A percentile compares a stretch with the other conserved stretches of the same genome.
These are phyloP conservation scores for Ceraclea dissimilis DNA, from an alignment of 2,888 invertebrate genomes.

Conservation along the genomic window DNA sequence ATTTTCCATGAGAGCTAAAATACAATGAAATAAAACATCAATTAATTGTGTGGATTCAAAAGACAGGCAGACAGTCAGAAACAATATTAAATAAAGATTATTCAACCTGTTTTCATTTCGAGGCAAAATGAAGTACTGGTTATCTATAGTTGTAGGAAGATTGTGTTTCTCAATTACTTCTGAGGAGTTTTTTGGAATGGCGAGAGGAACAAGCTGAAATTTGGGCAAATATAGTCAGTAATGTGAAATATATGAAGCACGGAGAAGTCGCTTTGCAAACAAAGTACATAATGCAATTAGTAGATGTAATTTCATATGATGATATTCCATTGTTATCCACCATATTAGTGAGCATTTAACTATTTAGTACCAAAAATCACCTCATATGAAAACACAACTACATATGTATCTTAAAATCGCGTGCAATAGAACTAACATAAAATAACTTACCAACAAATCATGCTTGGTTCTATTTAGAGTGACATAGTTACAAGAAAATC, in stretches of 20 bases:
- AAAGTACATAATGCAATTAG: not conserved
- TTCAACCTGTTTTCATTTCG: not conserved
- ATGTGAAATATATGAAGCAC: too few species aligned
- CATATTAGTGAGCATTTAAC: too few species aligned
- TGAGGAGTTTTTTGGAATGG: slow-evolving; percentile 7
- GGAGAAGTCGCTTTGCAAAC: not conserved
- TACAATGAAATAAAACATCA: not conserved
- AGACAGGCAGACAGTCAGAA: not conserved
- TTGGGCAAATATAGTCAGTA: too few species aligned
- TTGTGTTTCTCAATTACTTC: not conserved
- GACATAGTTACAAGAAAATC: slow-evolving; percentile 54
- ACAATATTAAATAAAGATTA: not conserved
- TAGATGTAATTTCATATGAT: too few species aligned
- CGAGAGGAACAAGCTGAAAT: slow-evolving; percentile 18
- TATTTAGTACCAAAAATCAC: too few species aligned
- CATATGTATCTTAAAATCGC: too few species aligned
- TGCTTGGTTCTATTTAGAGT: slow-evolving; percentile 53
- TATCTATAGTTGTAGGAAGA: slow-evolving; percentile 6
- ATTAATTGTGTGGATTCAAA: not conserved
- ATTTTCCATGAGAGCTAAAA: slow-evolving; percentile 34
- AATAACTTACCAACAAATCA: slow-evolving; percentile 45
- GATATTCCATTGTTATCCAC: too few species aligned
- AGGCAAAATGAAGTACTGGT: slow-evolving; percentile 13
- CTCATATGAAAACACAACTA: too few species aligned
- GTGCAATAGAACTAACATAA: too few species aligned